A percentile compares a stretch with the other conserved stretches of the same genome.
Evolutionary conservation across 1,140 invertebrate species (phyloP).

Genomic region (Dendroctonus ponderosae): DNA sequence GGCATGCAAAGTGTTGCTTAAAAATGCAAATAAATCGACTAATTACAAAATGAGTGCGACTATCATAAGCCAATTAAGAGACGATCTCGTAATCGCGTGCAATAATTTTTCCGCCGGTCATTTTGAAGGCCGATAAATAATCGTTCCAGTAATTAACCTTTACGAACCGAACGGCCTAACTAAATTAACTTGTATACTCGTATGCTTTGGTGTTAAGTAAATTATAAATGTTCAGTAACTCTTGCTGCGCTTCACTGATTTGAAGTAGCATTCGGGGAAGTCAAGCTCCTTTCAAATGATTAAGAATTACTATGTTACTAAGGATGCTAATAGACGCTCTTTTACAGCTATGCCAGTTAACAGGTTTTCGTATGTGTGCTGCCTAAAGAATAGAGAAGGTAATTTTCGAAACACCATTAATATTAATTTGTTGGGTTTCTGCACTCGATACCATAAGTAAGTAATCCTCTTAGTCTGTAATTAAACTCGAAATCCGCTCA

Average conservation of each 20-base stretch:
- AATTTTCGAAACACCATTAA: no score
- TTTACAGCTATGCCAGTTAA: no score
- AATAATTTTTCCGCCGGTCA: slow-evolving; percentile 11
- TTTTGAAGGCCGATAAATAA: slow-evolving; percentile 18
- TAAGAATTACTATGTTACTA: no score
- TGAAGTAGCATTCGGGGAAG: slow-evolving; percentile 2
- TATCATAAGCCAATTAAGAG: slow-evolving; percentile 16
- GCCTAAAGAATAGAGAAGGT: no score
- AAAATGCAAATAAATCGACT: slow-evolving; percentile 15
- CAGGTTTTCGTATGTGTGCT: no score
- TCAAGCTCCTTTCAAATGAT: no score
- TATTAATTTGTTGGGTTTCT: no score
- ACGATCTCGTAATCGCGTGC: slow-evolving; percentile 13
- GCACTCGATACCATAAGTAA: no score
- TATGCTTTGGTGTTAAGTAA: slow-evolving; percentile 14
- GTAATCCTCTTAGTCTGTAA: no score
- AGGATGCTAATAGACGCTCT: no score
- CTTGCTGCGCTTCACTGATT: slow-evolving; percentile 10
- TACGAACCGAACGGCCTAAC: slow-evolving; percentile 7
- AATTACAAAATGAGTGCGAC: slow-evolving; percentile 11
- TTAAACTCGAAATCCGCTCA: no score
- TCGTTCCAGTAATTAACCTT: slow-evolving; percentile 16
- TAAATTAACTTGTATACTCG: slow-evolving; percentile 11
- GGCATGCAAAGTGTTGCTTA: slow-evolving; percentile 4
- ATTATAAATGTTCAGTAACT: slow-evolving; percentile 19